phyloP scores from a whole-genome alignment of 2,113 vertebrate genomes.

The Lampris megalopsis region DNA sequence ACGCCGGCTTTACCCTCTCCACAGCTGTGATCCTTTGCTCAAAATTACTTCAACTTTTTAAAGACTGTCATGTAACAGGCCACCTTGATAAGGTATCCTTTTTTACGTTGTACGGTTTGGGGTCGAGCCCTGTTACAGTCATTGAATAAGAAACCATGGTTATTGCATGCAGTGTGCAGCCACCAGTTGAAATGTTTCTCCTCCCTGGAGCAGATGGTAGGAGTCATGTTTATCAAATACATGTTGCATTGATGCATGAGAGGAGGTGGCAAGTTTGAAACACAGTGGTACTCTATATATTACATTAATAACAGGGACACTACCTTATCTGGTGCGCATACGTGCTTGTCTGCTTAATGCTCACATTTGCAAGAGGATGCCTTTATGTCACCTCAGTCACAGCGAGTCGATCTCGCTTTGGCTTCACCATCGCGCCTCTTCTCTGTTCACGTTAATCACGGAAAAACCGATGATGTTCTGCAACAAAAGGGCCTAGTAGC shows the following conservation, averaged over 20 bases:
- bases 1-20: background rate
- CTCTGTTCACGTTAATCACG: too few species aligned
- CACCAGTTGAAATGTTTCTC: conserved; percentile 79
- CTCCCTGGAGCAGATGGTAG: conserved; percentile 83
- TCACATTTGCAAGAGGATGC: background rate
- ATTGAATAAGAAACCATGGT: background rate
- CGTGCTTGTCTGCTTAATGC: background rate
- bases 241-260: conserved; percentile 72
- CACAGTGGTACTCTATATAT: conserved; percentile 77
- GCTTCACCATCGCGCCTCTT: too few species aligned
- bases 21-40: background rate
- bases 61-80: background rate
- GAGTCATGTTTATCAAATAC: conserved; percentile 87
- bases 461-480: too few species aligned
- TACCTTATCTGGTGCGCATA: too few species aligned
- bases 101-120: background rate
- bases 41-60: background rate
- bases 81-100: background rate
- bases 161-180: conserved; percentile 66
- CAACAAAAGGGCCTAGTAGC: background rate
- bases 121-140: background rate
- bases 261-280: conserved; percentile 64
- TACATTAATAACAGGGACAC: conserved; percentile 31
- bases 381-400: background rate
- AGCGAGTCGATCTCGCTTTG: conserved; percentile 11